phyloP scores from a whole-genome alignment of 2,888 invertebrate species.

The Drosophila melanosoma region DNA sequence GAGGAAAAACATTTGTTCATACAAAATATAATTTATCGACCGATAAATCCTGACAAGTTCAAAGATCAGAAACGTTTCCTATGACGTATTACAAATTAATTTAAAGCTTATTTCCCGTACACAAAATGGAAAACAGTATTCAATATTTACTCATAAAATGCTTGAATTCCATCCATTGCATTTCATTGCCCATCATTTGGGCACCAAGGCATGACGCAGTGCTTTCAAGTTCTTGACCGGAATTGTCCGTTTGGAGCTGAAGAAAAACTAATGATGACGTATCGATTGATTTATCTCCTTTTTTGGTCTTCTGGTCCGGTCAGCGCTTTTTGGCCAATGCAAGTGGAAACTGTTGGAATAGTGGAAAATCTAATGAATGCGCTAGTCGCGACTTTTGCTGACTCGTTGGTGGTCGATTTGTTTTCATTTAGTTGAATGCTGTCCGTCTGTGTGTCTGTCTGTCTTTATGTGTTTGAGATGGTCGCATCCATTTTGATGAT shows the following conservation, averaged over 20 bases:
- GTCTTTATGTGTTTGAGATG: constrained; percentile 16
- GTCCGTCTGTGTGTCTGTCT: not conserved
- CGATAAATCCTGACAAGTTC: not conserved
- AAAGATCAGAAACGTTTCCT: not conserved
- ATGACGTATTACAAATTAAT: not conserved
- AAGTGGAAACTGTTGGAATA: constrained; percentile 34
- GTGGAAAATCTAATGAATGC: constrained; percentile 54
- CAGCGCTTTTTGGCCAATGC: constrained; percentile 30
- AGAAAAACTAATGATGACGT: constrained; percentile 69
- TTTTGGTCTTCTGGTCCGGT: constrained; percentile 12
- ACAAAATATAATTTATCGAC: not conserved
- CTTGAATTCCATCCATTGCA: constrained; percentile 15
- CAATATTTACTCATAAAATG: not conserved
- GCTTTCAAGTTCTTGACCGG: constrained; percentile 15
- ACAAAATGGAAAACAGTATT: not conserved
- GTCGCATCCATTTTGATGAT: constrained; percentile 5
- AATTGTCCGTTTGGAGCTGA: constrained; percentile 8
- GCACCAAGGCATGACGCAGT: constrained; percentile 33
- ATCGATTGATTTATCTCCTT: constrained; percentile 62
- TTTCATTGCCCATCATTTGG: constrained; percentile 30
- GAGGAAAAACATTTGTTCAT: not conserved
- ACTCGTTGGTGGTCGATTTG: constrained; percentile 59
- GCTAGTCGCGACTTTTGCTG: constrained; percentile 60
- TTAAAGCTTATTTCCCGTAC: not conserved
- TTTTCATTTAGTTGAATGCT: constrained; percentile 56